Base-by-base conservation (phyloP, 1,140 invertebrate genomes). In the Conus betulinus region DNA sequence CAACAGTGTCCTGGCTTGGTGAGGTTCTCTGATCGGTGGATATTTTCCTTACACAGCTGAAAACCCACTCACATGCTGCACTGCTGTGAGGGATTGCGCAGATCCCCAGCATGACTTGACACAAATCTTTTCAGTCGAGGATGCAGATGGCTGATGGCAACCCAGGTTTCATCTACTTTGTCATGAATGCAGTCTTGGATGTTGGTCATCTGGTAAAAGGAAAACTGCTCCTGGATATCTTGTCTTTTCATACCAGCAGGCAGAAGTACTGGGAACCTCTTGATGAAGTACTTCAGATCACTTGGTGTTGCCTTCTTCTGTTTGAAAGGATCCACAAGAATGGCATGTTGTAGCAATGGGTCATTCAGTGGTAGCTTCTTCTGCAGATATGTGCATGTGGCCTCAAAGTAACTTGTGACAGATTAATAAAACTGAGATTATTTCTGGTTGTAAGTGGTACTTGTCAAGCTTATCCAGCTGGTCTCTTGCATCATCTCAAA, bases 71-170 rank as follows among this genome's bases (percentile, higher is more conserved):
- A 84, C 82, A 84, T 15, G 39, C 39, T 17, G 82, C 82, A 57
- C 82, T 84, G 82, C 82, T 84, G 39, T 84, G 82, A 23, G 52
- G 82, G 53, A 84, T 8, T 3, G 52, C 7, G 82, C 39, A 57
- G 53, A 84, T 84, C 82, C 82, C 82, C 39, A 84, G 82, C 82
- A 84, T 84, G 1, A 84, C 25, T 53, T 52, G 39, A 84, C 25
- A 27, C 13, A 84, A 53, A 10, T 51, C 23, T 52, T 84, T 51
- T 51, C 13, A 84, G 53, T 27, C 13, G 82, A 23, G 39, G 39
- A 53, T 57, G 23, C 39, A 39, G 23, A 8, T 5, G 23, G 39
- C 53, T 57, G 23, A 39, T 53, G 52, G 52, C 52, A 27, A n/a
- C 23, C 23, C 25, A n/a, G 53, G 53, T n/a, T 84, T 23, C 52